Conservation (phyloP, 2,888 invertebrate genomes). For the Lepeophtheirus nordmannii region DNA sequence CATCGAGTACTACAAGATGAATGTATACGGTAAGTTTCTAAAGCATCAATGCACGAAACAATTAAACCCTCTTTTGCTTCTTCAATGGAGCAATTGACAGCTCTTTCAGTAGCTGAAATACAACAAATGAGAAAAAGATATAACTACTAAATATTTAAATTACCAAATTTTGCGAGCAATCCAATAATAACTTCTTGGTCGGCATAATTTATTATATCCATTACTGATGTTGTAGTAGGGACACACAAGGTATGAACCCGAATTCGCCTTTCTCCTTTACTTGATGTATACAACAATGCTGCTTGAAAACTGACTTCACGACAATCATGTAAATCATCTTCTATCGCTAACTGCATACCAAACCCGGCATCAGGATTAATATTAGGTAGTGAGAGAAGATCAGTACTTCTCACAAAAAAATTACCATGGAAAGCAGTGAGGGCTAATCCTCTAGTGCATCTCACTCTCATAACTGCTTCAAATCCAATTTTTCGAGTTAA, state of each 20-base stretch:
- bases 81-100: constrained; percentile 61
- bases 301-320: constrained; percentile 92
- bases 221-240: constrained; percentile 38
- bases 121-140: background rate
- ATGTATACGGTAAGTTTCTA: background rate
- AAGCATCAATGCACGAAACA: background rate
- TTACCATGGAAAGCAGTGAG: constrained; percentile 99
- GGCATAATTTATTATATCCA: constrained; percentile 39
- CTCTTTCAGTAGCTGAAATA: constrained; percentile 67
- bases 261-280: constrained; percentile 86
- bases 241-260: constrained; percentile 92
- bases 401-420: constrained; percentile 95
- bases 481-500: constrained; percentile 92
- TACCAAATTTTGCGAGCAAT: constrained; percentile 87
- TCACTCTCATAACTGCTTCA: constrained; percentile 92
- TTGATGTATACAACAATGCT: constrained; percentile 86
- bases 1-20: constrained; percentile 52
- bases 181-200: constrained; percentile 87
- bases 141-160: no score
- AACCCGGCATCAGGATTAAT: constrained; percentile 95
- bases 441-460: constrained; percentile 78
- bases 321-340: constrained; percentile 69
- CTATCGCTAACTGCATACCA: constrained; percentile 69
- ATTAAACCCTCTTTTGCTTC: constrained; percentile 85
- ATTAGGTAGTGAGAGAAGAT: constrained; percentile 85